Evolutionary conservation across 2,113 vertebrate genomes (phyloP).

Genomic region (Serilophus lunatus): DNA sequence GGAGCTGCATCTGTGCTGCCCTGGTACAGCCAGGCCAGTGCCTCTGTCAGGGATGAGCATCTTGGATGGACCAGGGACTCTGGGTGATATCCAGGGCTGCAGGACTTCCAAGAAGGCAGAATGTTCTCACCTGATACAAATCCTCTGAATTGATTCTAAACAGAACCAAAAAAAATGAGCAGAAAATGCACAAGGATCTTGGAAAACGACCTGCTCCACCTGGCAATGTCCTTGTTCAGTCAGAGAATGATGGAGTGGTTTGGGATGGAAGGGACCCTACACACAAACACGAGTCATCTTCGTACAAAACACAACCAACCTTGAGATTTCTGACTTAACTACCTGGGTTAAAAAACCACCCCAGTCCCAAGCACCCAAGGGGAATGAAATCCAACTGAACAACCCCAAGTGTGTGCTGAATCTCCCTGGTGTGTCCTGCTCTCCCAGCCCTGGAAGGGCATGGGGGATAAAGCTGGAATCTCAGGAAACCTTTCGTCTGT

Average conservation of each 20-base stretch:
- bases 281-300: accelerated
- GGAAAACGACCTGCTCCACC: neutral
- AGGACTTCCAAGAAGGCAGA: neutral
- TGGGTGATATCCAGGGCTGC: neutral
- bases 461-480: neutral
- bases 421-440: neutral
- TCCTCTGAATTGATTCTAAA: accelerated
- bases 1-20: neutral
- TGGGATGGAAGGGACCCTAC: neutral
- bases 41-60: neutral
- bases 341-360: neutral
- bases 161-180: no score
- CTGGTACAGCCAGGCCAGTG: neutral
- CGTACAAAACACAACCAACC: neutral
- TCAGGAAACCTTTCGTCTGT: neutral
- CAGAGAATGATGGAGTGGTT: neutral
- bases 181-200: neutral
- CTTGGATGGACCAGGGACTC: neutral
- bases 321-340: neutral
- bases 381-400: neutral
- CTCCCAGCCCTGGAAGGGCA: neutral
- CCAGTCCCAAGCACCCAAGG: neutral
- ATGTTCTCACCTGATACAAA: neutral
- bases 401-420: neutral
- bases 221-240: neutral